Evolutionary conservation across 2,888 invertebrate genomes (phyloP).

Genomic region (Aporophyla nigra): DNA sequence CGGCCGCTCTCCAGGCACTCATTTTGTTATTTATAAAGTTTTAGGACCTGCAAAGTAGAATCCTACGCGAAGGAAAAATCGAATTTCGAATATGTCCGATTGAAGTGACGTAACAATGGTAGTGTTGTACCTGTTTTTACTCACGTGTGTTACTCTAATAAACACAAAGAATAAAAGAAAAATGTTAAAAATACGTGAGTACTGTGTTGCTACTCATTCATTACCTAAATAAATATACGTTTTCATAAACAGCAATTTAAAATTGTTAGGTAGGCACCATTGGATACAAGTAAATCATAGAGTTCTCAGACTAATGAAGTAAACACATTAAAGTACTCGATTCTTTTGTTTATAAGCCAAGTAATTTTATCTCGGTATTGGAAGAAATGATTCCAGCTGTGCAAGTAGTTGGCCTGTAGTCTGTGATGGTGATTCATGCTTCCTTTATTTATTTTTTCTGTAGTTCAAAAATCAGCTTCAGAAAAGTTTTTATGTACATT

Average conservation of each 20-base stretch:
- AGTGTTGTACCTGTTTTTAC: slow-evolving; percentile 16
- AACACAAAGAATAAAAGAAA: background rate
- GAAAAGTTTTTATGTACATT: too few species aligned
- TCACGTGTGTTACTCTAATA: background rate
- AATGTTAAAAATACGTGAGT: background rate
- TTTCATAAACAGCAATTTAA: too few species aligned
- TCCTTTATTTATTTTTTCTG: too few species aligned
- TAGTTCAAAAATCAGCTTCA: too few species aligned
- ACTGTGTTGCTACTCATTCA: background rate
- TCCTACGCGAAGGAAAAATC: slow-evolving; percentile 37
- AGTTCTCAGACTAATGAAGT: background rate
- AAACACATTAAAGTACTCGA: background rate
- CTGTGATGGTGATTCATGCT: too few species aligned
- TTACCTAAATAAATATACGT: background rate
- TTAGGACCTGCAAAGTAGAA: slow-evolving; percentile 37
- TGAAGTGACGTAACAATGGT: slow-evolving; percentile 74
- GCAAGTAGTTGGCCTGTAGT: too few species aligned
- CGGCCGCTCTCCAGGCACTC: slow-evolving; percentile 96
- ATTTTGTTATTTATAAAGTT: slow-evolving; percentile 80
- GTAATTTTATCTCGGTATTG: background rate
- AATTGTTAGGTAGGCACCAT: background rate
- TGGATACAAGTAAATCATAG: background rate
- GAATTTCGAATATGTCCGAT: slow-evolving; percentile 43
- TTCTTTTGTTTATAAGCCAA: background rate
- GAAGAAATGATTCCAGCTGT: too few species aligned